Base-by-base conservation (phyloP, 2,113 vertebrate genomes). In the Lichenostomus cassidix region DNA sequence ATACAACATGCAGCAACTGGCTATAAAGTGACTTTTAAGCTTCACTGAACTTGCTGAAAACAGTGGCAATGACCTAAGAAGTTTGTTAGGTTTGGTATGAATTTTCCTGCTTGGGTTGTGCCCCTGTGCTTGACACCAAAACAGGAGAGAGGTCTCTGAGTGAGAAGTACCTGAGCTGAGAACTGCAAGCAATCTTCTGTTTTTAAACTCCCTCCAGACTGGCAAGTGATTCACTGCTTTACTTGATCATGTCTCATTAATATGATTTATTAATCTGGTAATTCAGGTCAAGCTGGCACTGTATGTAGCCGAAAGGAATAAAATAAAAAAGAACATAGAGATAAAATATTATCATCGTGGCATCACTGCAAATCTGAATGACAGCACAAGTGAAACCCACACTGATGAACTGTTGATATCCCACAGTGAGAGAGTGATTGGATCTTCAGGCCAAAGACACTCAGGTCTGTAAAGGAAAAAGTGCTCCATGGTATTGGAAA, bases 221-320 rank as follows among this genome's bases (percentile, higher is more conserved):
- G 31, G 10, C 16, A 70, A 74, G 42, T 71, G 83, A 81, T 25
- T 87, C 60, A 64, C 56, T 92, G 76, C 73, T 82, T 83, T 71
- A 31, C n/a, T 92, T 47, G n/a, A 62, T 94, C 39, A 28, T 52
- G 22, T 56, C 77, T 84, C 83, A 89, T 76, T 87, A 75, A 82
- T 76, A 46, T 23, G 73, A 94, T 82, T 82, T 82, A 94, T 92
- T 89, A 89, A 82, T 89, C 52, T 52, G 76, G n/a, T 79, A 71
- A 78, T 89, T 87, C 67, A 65, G 69, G 65, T 91, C 69, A 73
- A 89, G 31, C 7, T 73, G 65, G n/a, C 74, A 35, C 69, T 42
- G 37, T 4, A 3, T 6, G 11, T 73, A 84, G 87, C 93, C 2
- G 0, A 87, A 69, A 94, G 83, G 83, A 89, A 68, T 56, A 19